Conservation (phyloP, 2,888 invertebrate genomes). For the Dendrolimus houi region DNA sequence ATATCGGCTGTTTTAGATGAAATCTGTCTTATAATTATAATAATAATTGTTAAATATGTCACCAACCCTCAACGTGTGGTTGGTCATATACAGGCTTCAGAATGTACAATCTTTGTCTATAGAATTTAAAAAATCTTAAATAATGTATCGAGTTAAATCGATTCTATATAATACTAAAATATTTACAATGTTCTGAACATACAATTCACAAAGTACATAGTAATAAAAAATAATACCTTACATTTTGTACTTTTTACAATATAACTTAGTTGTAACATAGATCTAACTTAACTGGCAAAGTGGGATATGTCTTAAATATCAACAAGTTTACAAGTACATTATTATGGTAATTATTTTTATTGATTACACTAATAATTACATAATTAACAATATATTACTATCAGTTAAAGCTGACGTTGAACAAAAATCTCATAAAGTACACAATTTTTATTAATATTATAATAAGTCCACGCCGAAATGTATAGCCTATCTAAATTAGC, state of each 20-base stretch:
- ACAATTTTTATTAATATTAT: background rate
- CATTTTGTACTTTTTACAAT: slow-evolving; percentile 18
- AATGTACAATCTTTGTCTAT: no score
- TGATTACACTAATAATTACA: slow-evolving; percentile 7
- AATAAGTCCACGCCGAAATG: no score
- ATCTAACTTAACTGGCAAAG: slow-evolving; percentile 52
- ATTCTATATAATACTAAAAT: background rate
- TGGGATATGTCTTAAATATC: slow-evolving; percentile 59
- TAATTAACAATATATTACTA: background rate
- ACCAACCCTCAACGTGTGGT: no score
- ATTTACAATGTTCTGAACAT: background rate
- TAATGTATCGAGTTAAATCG: background rate
- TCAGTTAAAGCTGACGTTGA: slow-evolving; percentile 13
- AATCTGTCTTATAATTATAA: no score
- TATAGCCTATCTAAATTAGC: no score
- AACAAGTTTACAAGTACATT: slow-evolving; percentile 14
- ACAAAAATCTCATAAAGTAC: background rate
- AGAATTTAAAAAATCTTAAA: no score
- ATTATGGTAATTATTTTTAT: slow-evolving; percentile 18
- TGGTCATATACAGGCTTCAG: no score
- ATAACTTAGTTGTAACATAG: slow-evolving; percentile 16
- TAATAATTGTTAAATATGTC: no score
- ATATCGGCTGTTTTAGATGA: no score
- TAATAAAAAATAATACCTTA: slow-evolving; percentile 4
- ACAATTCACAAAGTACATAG: background rate